These are phyloP conservation scores for Dorcus hopei DNA, from an alignment of 2,888 invertebrate genomes.

Conservation along the genomic window DNA sequence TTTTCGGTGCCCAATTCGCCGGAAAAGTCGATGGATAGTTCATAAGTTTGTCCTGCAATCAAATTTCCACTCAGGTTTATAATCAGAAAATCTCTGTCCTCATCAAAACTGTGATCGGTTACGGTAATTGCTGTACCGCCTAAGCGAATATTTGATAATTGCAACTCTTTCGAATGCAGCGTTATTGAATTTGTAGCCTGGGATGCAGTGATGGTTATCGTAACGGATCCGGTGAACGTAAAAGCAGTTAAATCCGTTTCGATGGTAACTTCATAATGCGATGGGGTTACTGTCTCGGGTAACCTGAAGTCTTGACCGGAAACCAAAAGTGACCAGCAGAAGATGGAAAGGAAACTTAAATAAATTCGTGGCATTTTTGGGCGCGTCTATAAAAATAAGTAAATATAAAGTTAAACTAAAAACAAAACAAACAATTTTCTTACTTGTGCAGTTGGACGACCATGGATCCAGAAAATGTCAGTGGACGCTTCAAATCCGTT, in stretches of 20 bases:
- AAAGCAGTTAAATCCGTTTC: conserved; percentile 3
- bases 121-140: too few relatives aligned
- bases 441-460: too few relatives aligned
- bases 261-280: conserved; percentile 16
- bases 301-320: conserved; percentile 4
- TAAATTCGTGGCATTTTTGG: too few relatives aligned
- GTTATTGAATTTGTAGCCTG: conserved; percentile 12
- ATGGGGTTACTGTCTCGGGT: conserved; percentile 17
- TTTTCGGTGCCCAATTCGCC: conserved; percentile 1
- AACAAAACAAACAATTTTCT: too few relatives aligned
- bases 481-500: too few relatives aligned
- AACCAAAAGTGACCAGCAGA: too few relatives aligned
- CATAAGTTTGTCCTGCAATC: neutral
- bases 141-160: neutral
- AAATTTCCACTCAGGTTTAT: neutral
- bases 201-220: conserved; percentile 9
- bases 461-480: too few relatives aligned
- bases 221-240: conserved; percentile 16
- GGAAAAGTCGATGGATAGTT: conserved; percentile 4
- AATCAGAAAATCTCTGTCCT: conserved; percentile 5
- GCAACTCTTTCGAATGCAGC: conserved; percentile 14
- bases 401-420: too few relatives aligned
- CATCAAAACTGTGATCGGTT: too few relatives aligned
- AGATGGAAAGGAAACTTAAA: too few relatives aligned
- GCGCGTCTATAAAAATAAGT: too few relatives aligned